Base-by-base conservation (phyloP, 2,797 vertebrate genomes). In the Clarias fuscus region DNA sequence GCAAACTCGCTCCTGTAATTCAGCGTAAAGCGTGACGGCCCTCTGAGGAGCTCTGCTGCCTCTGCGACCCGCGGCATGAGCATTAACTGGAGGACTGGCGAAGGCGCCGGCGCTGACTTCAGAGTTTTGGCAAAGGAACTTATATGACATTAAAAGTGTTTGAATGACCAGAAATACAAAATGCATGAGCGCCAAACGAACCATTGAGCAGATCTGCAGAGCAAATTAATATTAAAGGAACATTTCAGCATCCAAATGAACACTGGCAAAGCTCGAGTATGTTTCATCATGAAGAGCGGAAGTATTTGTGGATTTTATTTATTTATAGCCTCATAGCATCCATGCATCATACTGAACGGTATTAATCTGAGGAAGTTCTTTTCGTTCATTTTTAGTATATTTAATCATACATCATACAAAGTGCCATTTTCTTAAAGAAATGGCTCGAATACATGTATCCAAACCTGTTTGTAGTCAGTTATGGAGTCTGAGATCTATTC, bases 21-120 rank as follows among this genome's bases (percentile, higher is more conserved):
- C 75, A 11, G 86, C 8, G 18, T n/a, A 56, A 79, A 79, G 58
- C 17, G 59, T 84, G 82, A 84, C 67, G 22, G 11, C 73, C 67
- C 86, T 84, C 65, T 24, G 48, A 64, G n/a, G 75, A 64, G 7
- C 64, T 56, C 18, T n/a, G 73, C 37, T 13, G 33, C 33, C 20
- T 53, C 14, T 33, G 17, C 0, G 22, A 76, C 4, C 15, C 15
- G 82, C 18, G n/a, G 56, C 48, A n/a, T n/a, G 53, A 87, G 59
- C 24, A 5, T 79, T 80, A 87, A 80, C 68, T 81, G 56, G 61
- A 67, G 20, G 11, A 64, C 22, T 20, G 33, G 14, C 18, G 7
- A 22, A 30, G 14, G 33, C 14, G 59, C 18, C 10, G 40, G 24
- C 59, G 22, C 53, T 65, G 77, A 82, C 30, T 83, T 78, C 64